A percentile compares a stretch with the other conserved stretches of the same genome.
Evolutionary conservation across 2,113 vertebrate genomes (phyloP).

Genomic region (Cariama cristata): DNA sequence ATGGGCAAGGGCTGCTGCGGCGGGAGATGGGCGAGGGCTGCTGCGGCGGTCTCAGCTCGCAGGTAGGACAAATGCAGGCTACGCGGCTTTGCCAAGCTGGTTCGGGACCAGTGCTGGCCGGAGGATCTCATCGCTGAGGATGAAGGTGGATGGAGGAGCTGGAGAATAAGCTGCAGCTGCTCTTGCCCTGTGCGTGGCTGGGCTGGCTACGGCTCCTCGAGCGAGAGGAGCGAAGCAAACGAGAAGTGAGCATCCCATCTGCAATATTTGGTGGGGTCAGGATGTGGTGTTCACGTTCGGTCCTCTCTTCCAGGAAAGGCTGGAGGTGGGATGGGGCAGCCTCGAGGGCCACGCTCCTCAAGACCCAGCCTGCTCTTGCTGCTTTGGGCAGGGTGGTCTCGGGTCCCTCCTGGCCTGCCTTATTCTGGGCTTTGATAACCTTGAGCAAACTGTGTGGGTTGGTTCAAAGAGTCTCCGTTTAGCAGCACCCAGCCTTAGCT

Average conservation of each 20-base stretch:
- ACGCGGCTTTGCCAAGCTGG: background rate
- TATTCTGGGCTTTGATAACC: background rate
- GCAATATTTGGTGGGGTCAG: background rate
- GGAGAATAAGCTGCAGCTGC: background rate
- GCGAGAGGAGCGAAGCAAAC: background rate
- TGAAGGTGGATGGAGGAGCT: fast-evolving
- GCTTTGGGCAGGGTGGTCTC: background rate
- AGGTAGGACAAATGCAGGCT: background rate
- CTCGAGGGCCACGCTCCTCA: fast-evolving
- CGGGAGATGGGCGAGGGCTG: background rate
- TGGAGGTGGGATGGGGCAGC: background rate
- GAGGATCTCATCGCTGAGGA: background rate
- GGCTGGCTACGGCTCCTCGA: background rate
- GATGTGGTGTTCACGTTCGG: background rate
- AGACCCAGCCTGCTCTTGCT: background rate
- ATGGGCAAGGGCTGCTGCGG: background rate
- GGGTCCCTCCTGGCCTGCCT: background rate
- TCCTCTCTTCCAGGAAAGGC: background rate
- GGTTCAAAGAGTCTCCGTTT: background rate
- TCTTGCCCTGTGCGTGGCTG: background rate
- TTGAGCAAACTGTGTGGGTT: background rate
- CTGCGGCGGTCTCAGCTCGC: background rate
- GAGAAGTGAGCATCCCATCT: background rate
- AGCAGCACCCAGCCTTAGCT: background rate
- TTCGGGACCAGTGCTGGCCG: background rate